Evolutionary conservation across 2,797 vertebrate species (phyloP).

Genomic region (Morus bassanus): DNA sequence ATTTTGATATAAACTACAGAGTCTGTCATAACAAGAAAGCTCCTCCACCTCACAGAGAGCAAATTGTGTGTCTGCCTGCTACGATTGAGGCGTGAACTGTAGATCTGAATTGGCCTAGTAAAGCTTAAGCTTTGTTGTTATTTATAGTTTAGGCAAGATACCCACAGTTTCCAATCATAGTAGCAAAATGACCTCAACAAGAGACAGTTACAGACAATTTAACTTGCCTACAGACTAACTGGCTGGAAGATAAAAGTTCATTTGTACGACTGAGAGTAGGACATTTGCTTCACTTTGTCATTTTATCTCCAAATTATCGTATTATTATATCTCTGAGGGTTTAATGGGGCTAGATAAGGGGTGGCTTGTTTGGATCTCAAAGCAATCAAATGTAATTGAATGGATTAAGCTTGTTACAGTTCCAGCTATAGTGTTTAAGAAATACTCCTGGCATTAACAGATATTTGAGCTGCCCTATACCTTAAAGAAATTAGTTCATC

Average conservation of each 20-base stretch:
- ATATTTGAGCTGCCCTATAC: neutral
- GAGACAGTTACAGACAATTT: neutral
- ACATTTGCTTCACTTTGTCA: neutral
- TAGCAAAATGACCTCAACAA: neutral
- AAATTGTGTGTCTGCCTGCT: neutral
- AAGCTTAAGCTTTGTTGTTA: neutral
- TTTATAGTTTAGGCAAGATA: neutral
- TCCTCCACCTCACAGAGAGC: neutral
- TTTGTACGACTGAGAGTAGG: neutral
- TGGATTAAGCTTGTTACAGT: neutral
- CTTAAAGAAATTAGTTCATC: neutral
- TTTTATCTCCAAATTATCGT: conserved; percentile 12
- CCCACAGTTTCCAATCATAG: neutral
- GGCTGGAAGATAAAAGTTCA: neutral
- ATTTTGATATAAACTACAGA: neutral
- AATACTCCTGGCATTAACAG: neutral
- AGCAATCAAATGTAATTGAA: conserved; percentile 1
- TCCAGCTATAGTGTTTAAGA: neutral
- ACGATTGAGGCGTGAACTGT: neutral
- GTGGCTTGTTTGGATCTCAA: neutral
- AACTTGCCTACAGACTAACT: neutral
- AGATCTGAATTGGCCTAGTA: neutral
- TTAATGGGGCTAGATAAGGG: neutral
- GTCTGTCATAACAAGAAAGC: neutral
- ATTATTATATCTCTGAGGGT: neutral